A percentile compares a stretch with the other conserved stretches of the same genome.
Evolutionary conservation across 2,888 invertebrate species (phyloP).

Genomic region (Byasa hedistus): DNA sequence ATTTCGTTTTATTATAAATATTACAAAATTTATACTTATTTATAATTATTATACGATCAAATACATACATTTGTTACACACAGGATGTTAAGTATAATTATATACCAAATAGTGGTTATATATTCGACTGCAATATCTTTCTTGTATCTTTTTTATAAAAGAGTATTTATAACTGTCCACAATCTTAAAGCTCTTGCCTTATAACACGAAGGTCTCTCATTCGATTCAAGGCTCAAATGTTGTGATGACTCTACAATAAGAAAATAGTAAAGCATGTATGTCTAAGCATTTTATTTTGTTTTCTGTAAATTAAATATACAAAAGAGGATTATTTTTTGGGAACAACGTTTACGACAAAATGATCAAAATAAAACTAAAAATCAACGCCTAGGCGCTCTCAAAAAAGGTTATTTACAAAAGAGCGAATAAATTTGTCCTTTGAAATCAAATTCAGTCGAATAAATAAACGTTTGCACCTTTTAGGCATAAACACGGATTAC

Average conservation of each 20-base stretch:
- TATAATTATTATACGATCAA: neutral
- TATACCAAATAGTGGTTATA: neutral
- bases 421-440: slow-evolving; percentile 25
- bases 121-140: too few species aligned
- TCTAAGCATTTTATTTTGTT: too few species aligned
- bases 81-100: neutral
- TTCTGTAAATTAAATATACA: neutral
- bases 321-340: neutral
- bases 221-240: too few species aligned
- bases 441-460: slow-evolving; percentile 26
- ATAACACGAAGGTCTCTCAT: too few species aligned
- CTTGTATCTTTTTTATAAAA: too few species aligned
- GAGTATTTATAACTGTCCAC: too few species aligned
- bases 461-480: slow-evolving; percentile 29
- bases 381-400: slow-evolving; percentile 3
- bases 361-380: slow-evolving; percentile 12
- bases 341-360: neutral
- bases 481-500: slow-evolving; percentile 26
- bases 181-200: too few species aligned
- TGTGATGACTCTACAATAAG: too few species aligned
- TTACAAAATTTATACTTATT: neutral
- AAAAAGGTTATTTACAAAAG: slow-evolving; percentile 22
- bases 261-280: too few species aligned
- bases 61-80: too few species aligned
- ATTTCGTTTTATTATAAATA: neutral